Percentiles rank a stretch among this genome's conserved stretches.
Evolutionary conservation across 2,888 invertebrate species (phyloP).

Genomic region (Mesodorylaimus sp.): DNA sequence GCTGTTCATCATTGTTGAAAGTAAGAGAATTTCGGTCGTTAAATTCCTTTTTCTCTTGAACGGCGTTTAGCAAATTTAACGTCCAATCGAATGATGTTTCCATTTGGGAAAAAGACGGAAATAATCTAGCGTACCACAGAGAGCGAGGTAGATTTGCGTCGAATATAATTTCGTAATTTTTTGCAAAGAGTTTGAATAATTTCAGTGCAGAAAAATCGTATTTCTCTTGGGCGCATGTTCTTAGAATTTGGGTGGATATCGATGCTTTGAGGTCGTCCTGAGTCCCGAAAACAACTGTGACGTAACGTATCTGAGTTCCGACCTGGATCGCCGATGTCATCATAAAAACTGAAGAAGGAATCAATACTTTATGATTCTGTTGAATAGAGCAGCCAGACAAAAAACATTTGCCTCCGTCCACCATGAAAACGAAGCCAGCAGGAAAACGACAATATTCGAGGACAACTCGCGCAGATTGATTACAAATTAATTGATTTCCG

Average conservation of each 20-base stretch:
- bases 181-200: background rate
- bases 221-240: too few species aligned
- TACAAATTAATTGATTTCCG: too few species aligned
- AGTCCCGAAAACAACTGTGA: background rate
- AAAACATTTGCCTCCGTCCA: background rate
- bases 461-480: too few species aligned
- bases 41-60: too few species aligned
- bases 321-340: background rate
- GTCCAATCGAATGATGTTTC: background rate
- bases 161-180: too few species aligned
- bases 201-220: background rate
- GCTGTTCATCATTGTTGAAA: too few species aligned
- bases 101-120: background rate
- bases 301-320: background rate
- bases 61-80: too few species aligned
- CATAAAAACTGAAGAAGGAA: background rate
- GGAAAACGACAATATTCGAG: too few species aligned
- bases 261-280: background rate
- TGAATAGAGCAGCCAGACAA: background rate
- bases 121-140: constrained; percentile 1
- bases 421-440: too few species aligned
- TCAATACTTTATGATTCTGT: background rate
- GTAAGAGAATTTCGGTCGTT: too few species aligned
- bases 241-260: too few species aligned
- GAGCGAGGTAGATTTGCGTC: background rate